A percentile compares a stretch with the other conserved stretches of the same genome.
These are phyloP conservation scores for silkworm (Bombyx mori) DNA, from an alignment of 1,140 invertebrate genomes.

Conservation along the genomic window DNA sequence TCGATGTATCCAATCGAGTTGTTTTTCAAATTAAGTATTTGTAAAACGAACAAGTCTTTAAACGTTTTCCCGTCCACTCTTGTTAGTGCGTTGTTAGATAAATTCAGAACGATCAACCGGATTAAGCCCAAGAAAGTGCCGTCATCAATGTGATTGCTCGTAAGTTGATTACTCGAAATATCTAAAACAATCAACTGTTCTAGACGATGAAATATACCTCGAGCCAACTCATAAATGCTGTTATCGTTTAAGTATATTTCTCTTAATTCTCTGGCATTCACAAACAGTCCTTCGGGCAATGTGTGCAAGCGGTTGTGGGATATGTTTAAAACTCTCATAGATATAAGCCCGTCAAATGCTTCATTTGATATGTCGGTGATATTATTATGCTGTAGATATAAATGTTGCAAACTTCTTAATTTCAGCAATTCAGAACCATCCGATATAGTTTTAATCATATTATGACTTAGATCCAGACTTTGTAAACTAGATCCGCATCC, in stretches of 20 bases:
- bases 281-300: slow-evolving; percentile 84
- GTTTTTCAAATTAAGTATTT: slow-evolving; percentile 89
- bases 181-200: slow-evolving; percentile 89
- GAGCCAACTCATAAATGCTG: slow-evolving; percentile 82
- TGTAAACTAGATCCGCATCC: slow-evolving; percentile 75
- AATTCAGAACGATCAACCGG: slow-evolving; percentile 85
- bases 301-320: slow-evolving; percentile 85
- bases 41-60: slow-evolving; percentile 88
- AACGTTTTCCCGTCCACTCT: slow-evolving; percentile 88
- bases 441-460: slow-evolving; percentile 79
- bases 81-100: slow-evolving; percentile 87
- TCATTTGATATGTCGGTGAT: slow-evolving; percentile 85
- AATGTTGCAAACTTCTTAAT: slow-evolving; percentile 80
- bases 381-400: slow-evolving; percentile 87
- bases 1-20: slow-evolving; percentile 90
- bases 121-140: slow-evolving; percentile 88
- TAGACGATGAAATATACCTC: slow-evolving; percentile 86
- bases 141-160: slow-evolving; percentile 85
- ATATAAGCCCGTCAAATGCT: slow-evolving; percentile 81
- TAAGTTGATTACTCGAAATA: slow-evolving; percentile 88
- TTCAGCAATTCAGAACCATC: slow-evolving; percentile 81
- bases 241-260: slow-evolving; percentile 89
- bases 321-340: slow-evolving; percentile 85
- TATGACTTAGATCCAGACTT: slow-evolving; percentile 83
- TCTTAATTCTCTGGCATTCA: slow-evolving; percentile 81